Evolutionary conservation across 23 tunicate species (phyloP).

Genomic region (Botrylloides violaceus): DNA sequence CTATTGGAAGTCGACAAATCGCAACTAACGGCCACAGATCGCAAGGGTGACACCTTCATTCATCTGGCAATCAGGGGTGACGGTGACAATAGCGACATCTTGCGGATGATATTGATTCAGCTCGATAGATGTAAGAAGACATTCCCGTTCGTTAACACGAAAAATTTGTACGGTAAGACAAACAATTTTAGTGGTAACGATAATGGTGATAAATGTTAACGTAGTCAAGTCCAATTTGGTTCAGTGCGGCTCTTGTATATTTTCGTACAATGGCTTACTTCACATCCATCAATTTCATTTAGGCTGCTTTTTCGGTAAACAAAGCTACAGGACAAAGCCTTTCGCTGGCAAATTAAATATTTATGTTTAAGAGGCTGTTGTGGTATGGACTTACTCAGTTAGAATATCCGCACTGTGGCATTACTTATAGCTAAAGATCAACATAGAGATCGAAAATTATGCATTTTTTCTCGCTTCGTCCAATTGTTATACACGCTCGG

Average conservation of each 20-base stretch:
- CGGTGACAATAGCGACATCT: slow-evolving; percentile 14
- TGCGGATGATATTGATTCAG: slow-evolving; percentile 5
- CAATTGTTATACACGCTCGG: background rate
- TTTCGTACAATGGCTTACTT: too few species aligned
- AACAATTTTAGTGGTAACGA: too few species aligned
- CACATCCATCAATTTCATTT: too few species aligned
- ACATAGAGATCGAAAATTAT: background rate
- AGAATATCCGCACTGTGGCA: background rate
- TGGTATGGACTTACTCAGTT: too few species aligned
- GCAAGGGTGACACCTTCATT: slow-evolving; percentile 7
- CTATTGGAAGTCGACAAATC: background rate
- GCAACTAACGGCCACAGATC: background rate
- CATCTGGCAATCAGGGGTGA: slow-evolving; percentile 15
- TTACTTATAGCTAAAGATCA: background rate
- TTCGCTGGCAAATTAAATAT: too few species aligned
- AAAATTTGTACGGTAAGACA: slow-evolving; percentile 7
- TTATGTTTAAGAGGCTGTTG: too few species aligned
- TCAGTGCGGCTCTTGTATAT: too few species aligned
- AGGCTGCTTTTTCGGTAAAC: too few species aligned
- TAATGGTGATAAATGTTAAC: too few species aligned
- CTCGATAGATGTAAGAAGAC: background rate
- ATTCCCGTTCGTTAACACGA: background rate
- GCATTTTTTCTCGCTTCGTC: too few species aligned
- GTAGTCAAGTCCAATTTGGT: too few species aligned
- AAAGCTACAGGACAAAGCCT: too few species aligned